A percentile compares a stretch with the other conserved stretches of the same genome.
Evolutionary conservation across 2,888 invertebrate genomes (phyloP).

Genomic region (Trilocha varians): DNA sequence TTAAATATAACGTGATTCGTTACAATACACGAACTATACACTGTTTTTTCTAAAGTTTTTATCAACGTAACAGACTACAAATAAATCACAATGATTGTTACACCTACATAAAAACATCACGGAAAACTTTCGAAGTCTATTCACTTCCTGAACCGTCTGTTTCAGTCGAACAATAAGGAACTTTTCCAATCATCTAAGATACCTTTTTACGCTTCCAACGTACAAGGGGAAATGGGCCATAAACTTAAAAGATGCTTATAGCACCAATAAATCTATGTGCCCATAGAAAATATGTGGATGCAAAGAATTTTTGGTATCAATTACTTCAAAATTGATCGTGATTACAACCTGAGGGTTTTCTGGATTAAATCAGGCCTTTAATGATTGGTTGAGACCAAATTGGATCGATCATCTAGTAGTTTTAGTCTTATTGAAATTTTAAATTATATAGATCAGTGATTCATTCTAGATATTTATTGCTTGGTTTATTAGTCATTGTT

Average conservation of each 20-base stretch:
- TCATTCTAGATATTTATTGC: background rate
- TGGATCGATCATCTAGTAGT: background rate
- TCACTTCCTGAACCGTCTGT: slow-evolving; percentile 2
- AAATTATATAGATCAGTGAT: background rate
- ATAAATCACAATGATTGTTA: no score
- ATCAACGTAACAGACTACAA: no score
- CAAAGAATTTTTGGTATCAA: background rate
- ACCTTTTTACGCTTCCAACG: slow-evolving; percentile 12
- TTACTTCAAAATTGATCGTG: slow-evolving; percentile 12
- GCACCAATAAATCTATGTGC: slow-evolving; percentile 37
- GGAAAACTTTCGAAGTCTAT: background rate
- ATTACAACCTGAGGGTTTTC: slow-evolving; percentile 23
- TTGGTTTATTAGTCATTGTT: no score
- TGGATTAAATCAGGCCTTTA: slow-evolving; percentile 17
- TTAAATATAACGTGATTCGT: no score
- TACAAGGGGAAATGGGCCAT: slow-evolving; percentile 15
- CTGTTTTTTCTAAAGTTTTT: no score
- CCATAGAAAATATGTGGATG: no score
- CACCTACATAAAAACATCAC: no score
- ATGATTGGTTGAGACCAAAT: background rate
- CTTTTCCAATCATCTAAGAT: slow-evolving; percentile 30
- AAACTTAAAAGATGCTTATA: slow-evolving; percentile 32
- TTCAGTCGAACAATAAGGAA: slow-evolving; percentile 18
- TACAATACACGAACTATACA: no score
- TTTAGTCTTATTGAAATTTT: background rate